Base-by-base conservation (phyloP, 2,888 invertebrate genomes). In the Melolontha melolontha region DNA sequence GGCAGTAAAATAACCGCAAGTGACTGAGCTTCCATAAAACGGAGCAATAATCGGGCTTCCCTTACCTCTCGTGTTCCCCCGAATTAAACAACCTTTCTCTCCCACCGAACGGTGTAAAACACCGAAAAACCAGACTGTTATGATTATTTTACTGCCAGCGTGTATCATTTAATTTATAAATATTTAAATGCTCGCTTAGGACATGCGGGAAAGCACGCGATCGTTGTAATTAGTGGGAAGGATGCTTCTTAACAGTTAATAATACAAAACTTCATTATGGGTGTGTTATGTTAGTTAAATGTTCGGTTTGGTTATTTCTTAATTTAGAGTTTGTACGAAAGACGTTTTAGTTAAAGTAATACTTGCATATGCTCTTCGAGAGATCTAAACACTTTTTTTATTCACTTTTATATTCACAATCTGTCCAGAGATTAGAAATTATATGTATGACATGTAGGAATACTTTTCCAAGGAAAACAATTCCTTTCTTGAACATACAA, bases 1-100 rank as follows among this genome's bases (percentile, higher is more conserved):
- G 67, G 62, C 70, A 49, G 70, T 72, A 70, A 72, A 72, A 71
- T 72, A 70, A 71, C 72, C 74, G 69, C 72, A 73, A 73, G 71
- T 70, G 67, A 67, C 68, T 65, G 66, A 55, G 69, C 66, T 34
- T 52, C 70, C 69, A 52, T 72, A 71, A 72, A 71, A 72, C 69
- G 67, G 65, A 63, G 67, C 59, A 70, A 71, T 71, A 69, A 72
- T 68, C 68, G 68, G 59, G 55, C 14, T 12, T 22, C 22, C 22
- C 6, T 17, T 22, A 49, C 49, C 17, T 22, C 22, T 34, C 34
- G 10, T 34, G 10, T 34, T 34, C 34, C 6, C 29, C 34, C 34
- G 34, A 34, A 34, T 34, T 34, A 34, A 34, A 16, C 40, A 4
- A 12, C 50, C 22, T 5, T 10, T 22, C 11, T n/a, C 16, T 16